Percentiles rank a stretch among this genome's conserved stretches.
Evolutionary conservation across 2,888 invertebrate genomes (phyloP).

Genomic region (Heliconius sara): DNA sequence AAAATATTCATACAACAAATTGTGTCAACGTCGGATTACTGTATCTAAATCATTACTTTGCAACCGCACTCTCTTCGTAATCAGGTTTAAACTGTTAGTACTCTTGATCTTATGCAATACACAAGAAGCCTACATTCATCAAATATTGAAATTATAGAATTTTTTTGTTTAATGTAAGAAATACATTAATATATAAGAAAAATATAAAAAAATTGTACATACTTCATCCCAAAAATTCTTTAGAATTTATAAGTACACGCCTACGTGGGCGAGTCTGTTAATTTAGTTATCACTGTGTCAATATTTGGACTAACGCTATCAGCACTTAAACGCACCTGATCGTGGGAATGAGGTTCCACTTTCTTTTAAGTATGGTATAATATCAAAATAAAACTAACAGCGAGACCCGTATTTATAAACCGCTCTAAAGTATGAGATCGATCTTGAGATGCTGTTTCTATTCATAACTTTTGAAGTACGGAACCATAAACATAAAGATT

Average conservation of each 20-base stretch:
- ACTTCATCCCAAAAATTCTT: background rate
- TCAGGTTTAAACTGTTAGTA: constrained; percentile 31
- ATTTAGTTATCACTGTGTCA: constrained; percentile 53
- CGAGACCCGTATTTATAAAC: too few relatives aligned
- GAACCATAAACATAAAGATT: background rate
- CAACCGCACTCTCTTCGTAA: background rate
- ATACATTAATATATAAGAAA: background rate
- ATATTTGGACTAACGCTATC: constrained; percentile 64
- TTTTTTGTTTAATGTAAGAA: background rate
- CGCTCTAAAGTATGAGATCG: too few relatives aligned
- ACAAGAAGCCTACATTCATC: constrained; percentile 2
- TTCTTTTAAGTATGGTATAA: constrained; percentile 53
- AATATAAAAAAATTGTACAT: background rate
- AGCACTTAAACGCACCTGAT: constrained; percentile 54
- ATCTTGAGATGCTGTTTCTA: too few relatives aligned
- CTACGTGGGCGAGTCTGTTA: constrained; percentile 43
- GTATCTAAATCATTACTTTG: too few relatives aligned
- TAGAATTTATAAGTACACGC: constrained; percentile 18
- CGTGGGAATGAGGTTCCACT: constrained; percentile 69
- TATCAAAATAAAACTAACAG: constrained; percentile 4
- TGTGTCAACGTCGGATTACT: too few relatives aligned
- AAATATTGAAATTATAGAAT: too few relatives aligned
- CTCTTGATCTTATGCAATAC: constrained; percentile 15
- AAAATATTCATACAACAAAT: too few relatives aligned
- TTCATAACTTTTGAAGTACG: too few relatives aligned